phyloP scores from a whole-genome alignment of 2,797 vertebrate genomes.

The Falco naumanni region DNA sequence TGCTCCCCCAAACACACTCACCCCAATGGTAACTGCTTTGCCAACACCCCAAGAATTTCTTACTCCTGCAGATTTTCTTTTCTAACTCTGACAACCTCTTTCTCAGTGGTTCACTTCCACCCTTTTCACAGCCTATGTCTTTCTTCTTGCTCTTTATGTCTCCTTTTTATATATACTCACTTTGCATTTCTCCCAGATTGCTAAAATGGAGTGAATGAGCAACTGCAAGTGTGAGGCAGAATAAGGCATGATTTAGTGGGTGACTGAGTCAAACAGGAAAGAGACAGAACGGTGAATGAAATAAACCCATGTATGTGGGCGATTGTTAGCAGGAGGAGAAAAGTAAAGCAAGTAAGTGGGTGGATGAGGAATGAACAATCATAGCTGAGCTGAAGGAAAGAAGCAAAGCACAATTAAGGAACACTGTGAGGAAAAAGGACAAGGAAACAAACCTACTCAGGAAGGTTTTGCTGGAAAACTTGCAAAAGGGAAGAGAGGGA shows the following conservation, averaged over 20 bases:
- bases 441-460: not conserved
- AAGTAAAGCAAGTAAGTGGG: not conserved
- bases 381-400: not conserved
- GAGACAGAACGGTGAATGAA: not conserved
- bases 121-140: not conserved
- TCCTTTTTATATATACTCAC: not conserved
- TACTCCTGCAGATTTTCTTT: not conserved
- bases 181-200: not conserved
- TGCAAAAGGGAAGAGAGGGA: not conserved
- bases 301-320: not conserved
- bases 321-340: not conserved
- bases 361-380: slow-evolving; percentile 10
- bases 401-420: not conserved
- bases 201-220: not conserved
- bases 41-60: not conserved
- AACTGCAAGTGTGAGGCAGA: not conserved
- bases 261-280: not conserved
- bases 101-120: not conserved
- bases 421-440: not conserved
- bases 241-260: not conserved
- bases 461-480: not conserved
- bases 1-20: not conserved
- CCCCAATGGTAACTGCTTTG: not conserved
- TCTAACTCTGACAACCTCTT: not conserved
- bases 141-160: not conserved